Base-by-base conservation (phyloP, 23 tunicate genomes). In the Aplidium turbinatum region DNA sequence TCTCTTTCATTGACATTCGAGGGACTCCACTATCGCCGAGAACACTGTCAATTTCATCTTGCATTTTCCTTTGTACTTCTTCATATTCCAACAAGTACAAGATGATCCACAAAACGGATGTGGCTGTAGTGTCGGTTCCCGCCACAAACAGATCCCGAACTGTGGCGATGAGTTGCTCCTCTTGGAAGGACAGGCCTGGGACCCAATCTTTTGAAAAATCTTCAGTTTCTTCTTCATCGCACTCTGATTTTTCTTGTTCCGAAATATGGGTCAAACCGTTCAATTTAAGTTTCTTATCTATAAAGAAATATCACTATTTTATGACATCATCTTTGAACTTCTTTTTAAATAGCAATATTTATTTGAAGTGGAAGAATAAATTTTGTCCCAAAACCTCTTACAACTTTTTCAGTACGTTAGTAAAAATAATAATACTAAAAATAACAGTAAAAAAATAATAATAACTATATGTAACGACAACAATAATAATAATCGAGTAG, bases 41-140 rank as follows among this genome's bases (percentile, higher is more conserved):
- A 24, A 70, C 58, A 1, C 36, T 31, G 5, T 70, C 69, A 25
- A 71, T 38, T 58, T 81, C 86, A 24, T 58, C 19, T 7, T 71
- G 78, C 46, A 81, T 27, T 58, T 58, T 58, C 16, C 29, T 31
- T 35, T 81, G 86, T 2, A 70, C 30, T n/a, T 81, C 78, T 31
- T 42, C 65, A 46, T 81, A 35, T 30, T 40, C 39, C 2, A 28
- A 71, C 34, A 81, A 30, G 31, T 66, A 71, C 9, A 58, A 21
- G 11, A 81, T 57, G 1, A 58, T 18, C 86, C 86, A 81, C 0
- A 33, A 34, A 28, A 58, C 7, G 18, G 86, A 51, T 2, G 54
- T 38, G 21, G 86, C 58, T 22, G 78, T 81, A 35, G 86, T 81
- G 19, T 81, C 86, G 16, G 71, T 58, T 31, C 78, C 86, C 20